These are phyloP conservation scores for Drosophila novamexicana DNA, from an alignment of 1,140 invertebrate species.

Conservation along the genomic window DNA sequence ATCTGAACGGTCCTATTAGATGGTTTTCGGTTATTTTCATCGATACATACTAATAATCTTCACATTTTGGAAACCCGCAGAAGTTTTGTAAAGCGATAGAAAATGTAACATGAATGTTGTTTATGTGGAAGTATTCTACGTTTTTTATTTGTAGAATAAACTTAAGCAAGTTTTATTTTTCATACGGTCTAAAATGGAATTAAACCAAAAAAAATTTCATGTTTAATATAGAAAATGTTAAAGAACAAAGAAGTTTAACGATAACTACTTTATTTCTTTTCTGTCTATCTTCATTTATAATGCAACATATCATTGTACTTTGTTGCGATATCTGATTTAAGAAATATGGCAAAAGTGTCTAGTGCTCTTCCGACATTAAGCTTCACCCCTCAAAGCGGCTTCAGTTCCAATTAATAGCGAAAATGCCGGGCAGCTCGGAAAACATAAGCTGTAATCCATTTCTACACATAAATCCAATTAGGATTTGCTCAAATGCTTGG, in stretches of 20 bases:
- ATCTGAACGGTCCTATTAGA: constrained; percentile 65
- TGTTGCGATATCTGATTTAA: constrained; percentile 3
- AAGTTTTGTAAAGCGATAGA: neutral
- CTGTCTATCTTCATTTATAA: neutral
- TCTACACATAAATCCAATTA: constrained; percentile 83
- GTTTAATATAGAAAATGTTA: neutral
- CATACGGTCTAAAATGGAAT: constrained; percentile 1
- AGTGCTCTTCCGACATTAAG: constrained; percentile 1
- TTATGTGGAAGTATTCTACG: constrained; percentile 24
- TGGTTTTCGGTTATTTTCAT: constrained; percentile 25
- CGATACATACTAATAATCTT: constrained; percentile 38
- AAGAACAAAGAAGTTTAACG: too few relatives aligned
- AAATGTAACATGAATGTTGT: constrained; percentile 20
- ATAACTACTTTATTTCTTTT: neutral
- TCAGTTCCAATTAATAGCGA: constrained; percentile 62
- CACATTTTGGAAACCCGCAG: constrained; percentile 33
- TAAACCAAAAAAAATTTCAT: constrained; percentile 1
- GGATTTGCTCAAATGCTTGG: constrained; percentile 68
- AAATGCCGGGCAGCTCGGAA: constrained; percentile 46
- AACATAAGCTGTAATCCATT: constrained; percentile 77
- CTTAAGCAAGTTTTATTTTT: too few relatives aligned
- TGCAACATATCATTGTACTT: neutral
- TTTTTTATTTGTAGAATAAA: constrained; percentile 1
- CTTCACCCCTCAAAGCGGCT: constrained; percentile 2
- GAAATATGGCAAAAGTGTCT: constrained; percentile 1